These are phyloP conservation scores for Chironex yamaguchii DNA, from an alignment of 30 jellyfish, hydroid and myxozoan genomes.

Conservation along the genomic window DNA sequence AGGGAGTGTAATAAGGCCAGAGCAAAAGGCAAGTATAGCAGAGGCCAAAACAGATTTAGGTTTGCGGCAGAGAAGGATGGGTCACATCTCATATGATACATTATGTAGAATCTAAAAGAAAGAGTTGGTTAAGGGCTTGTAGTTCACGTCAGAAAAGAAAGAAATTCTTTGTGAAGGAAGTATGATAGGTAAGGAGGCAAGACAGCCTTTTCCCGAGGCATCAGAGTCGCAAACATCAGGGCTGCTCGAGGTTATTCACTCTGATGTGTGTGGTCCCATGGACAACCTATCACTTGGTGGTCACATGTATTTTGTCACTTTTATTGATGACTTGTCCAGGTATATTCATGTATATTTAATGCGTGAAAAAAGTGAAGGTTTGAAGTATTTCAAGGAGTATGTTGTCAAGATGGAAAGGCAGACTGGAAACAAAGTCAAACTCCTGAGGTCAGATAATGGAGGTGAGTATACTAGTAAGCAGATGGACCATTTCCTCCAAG, in stretches of 20 bases:
- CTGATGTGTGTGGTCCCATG: not conserved
- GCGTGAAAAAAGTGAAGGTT: not conserved
- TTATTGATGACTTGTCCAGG: not conserved
- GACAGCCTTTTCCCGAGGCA: not conserved
- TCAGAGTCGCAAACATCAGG: not conserved
- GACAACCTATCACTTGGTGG: not conserved
- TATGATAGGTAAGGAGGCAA: too few species aligned
- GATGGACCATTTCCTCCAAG: not conserved
- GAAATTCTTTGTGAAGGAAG: too few species aligned
- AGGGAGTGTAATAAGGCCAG: too few species aligned
- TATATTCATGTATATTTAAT: not conserved
- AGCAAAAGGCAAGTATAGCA: too few species aligned
- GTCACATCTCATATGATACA: too few species aligned
- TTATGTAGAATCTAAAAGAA: too few species aligned
- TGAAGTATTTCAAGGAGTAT: not conserved
- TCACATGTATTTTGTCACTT: not conserved
- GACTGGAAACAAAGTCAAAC: not conserved
- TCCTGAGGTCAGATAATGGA: not conserved
- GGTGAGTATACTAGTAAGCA: not conserved
- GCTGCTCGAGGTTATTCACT: not conserved
- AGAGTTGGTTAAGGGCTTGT: too few species aligned
- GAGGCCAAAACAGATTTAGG: too few species aligned
- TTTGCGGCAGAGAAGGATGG: too few species aligned
- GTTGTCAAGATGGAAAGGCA: not conserved
- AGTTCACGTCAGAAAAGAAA: too few species aligned